Base-by-base conservation (phyloP, 2,888 invertebrate species). In the Sisyra terminalis region DNA sequence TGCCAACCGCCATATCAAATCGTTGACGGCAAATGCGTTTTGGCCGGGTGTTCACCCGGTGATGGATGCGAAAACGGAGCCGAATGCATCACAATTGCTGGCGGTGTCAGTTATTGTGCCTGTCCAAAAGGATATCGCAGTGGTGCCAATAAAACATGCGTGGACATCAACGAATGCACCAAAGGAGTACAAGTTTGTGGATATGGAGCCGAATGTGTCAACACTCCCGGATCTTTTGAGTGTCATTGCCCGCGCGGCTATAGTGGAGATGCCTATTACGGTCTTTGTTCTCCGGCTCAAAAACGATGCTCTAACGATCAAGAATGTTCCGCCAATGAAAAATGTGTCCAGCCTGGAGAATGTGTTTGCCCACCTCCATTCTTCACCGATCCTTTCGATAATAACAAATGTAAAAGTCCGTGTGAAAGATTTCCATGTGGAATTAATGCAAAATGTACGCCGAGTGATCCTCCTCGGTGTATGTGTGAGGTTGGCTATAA, bases 281-380 rank as follows among this genome's bases (percentile, higher is more conserved):
- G 84, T 1, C 70, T 84, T 14, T 92, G 92, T 57, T 73, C 84
- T 3, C 75, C 84, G 8, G 82, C 83, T 45, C 86, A 85, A 57
- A 79, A 85, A 49, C 73, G 81, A 47, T 92, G 90, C 55, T 73
- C 80, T 3, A 77, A 73, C 48, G 87, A 90, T 55, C 74, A 73
- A 44, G 89, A 90, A 56, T 92, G 92, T 56, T 75, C 76, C 43
- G 60, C 78, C 0, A 90, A 92, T 57, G 89, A 92, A 61, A 84
- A 85, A 60, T 92, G 92, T 57, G 78, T 89, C 17, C 85, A 90
- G 58, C 89, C 89, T 2, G 90, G 90, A 1, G 82, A 87, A 61
- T 92, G 92, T 55, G 73, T 89, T 13, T 92, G 92, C 56, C 86
- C 87, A 18, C 88, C 89, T 13, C 92, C 92, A 1, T 92, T 80